Base-by-base conservation (phyloP, 2,113 vertebrate species). In the Ariopsis seemanni region DNA sequence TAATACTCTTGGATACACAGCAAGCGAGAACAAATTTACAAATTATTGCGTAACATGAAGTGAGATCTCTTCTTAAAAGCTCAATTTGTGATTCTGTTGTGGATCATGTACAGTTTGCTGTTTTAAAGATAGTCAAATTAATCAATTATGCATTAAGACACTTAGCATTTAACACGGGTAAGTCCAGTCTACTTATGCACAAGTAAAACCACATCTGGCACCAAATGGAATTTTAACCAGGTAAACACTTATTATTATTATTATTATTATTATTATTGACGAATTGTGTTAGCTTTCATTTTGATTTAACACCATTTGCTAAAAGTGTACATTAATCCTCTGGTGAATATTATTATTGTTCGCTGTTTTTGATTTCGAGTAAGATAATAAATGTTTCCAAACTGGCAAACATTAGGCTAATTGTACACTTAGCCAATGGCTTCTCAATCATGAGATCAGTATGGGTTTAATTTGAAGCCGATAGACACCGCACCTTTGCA, bases 381-480 rank as follows among this genome's bases (percentile, higher is more conserved):
- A 18, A 20, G 67, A 30, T 80, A 53, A 80, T 20, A 50, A 67
- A 53, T 17, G n/a, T 74, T 82, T 87, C 55, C 30, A 30, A 15
- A 52, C 50, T 15, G 85, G 62, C 8, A 48, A 74, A 42, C 42
- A 74, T 48, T 83, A 75, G 69, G 57, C 80, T 83, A 87, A 87
- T 87, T 83, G 86, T 34, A 72, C 18, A 55, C 20, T 87, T 75
- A 88, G 52, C 63, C 14, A 22, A 57, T 86, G 74, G 58, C 72
- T 74, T 85, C 67, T 87, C 25, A 79, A 84, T 85, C 87, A 89
- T 83, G 55, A 74, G 60, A 79, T 78, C 88, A 85, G 74, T 30
- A 53, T 58, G 27, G 82, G 65, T 81, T 75, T 78, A 82, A 75
- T 83, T 86, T 85, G 58, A 89, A 90, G 79, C 83, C 22, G 48